Percentiles rank a stretch among this genome's conserved stretches.
Conservation (phyloP, 2,113 vertebrate genomes). For the Chascanopsetta lugubris region DNA sequence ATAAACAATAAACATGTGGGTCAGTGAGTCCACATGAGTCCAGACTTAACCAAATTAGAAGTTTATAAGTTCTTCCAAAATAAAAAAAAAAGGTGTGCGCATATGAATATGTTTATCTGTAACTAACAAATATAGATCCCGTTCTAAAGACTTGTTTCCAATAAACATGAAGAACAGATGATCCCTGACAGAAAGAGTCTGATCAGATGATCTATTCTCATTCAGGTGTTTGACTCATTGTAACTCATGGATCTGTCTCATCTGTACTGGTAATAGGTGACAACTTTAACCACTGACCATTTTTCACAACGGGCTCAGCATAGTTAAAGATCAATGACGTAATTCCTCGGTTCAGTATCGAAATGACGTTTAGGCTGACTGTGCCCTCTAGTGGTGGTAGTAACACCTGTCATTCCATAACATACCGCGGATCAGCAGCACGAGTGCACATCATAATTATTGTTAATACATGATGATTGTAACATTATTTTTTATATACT, state of each 20-base stretch:
- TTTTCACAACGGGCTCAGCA: too few relatives aligned
- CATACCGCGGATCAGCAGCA: neutral
- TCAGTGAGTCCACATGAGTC: conserved; percentile 30
- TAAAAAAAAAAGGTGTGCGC: conserved; percentile 24
- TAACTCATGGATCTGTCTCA: neutral
- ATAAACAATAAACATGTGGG: too few relatives aligned
- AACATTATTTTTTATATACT: neutral
- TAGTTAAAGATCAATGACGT: conserved; percentile 1
- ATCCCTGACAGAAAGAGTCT: conserved; percentile 2
- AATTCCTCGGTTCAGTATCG: neutral
- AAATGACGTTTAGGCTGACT: conserved; percentile 37
- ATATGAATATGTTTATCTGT: conserved; percentile 30
- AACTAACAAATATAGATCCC: neutral
- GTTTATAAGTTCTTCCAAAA: too few relatives aligned
- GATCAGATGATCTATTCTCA: conserved; percentile 9
- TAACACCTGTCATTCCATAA: neutral
- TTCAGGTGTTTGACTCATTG: conserved; percentile 1
- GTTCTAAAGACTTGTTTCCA: neutral
- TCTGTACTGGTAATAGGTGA: too few relatives aligned
- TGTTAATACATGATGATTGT: neutral
- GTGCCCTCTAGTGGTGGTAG: conserved; percentile 65
- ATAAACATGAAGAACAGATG: neutral
- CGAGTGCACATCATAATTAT: neutral
- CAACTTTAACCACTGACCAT: too few relatives aligned
- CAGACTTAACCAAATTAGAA: too few relatives aligned